Evolutionary conservation across 2,888 invertebrate genomes (phyloP), one percentile per base, ranked within the genome.

Genomic region (Rapana venosa): DNA sequence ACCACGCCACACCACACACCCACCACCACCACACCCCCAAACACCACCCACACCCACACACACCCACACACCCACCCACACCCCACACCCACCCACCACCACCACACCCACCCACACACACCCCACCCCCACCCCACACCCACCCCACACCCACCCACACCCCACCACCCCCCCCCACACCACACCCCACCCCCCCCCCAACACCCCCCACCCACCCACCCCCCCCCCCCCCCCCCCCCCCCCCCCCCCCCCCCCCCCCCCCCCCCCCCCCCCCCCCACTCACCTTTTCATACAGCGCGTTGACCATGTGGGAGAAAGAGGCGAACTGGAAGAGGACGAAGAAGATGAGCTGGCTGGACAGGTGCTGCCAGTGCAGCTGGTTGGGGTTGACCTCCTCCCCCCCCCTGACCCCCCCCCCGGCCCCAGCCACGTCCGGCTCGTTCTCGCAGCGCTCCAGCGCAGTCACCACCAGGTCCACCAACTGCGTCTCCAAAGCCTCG

Each of bases 321-420:
- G 98, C 98, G 96, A 98, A 98, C 95, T 99, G 98, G 95, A 98
- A 98, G 1, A 99, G 97, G 85, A 99, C 98, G 96, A 99, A 98
- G 96, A 98, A 99, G 92, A 99, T 99, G 11, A 99, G 97, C 96
- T 99, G 99, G 11, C 98, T 98, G 0, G 98, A 98, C 36, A 99
- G 97, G 96, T 99, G 98, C 90, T 98, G 97, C 99, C 99, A 99
- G 87, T 95, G 94, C 84, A 95, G 93, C 93, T 95, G 95, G 91
- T 93, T 94, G 77, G 93, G 91, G 32, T 93, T 93, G 61, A 92
- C 93, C 87, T 93, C 94, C 47, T 93, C 92, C 32, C 85, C 81
- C 0, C 22, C 26, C 17, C 47, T 35, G 20, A 36, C 88, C 26
- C 36, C 79, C 6, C 81, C 56, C 13, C 86, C 61, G n/a, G 20